Evolutionary conservation across 1,140 invertebrate species (phyloP).

Genomic region (Drosophila pectinifera): DNA sequence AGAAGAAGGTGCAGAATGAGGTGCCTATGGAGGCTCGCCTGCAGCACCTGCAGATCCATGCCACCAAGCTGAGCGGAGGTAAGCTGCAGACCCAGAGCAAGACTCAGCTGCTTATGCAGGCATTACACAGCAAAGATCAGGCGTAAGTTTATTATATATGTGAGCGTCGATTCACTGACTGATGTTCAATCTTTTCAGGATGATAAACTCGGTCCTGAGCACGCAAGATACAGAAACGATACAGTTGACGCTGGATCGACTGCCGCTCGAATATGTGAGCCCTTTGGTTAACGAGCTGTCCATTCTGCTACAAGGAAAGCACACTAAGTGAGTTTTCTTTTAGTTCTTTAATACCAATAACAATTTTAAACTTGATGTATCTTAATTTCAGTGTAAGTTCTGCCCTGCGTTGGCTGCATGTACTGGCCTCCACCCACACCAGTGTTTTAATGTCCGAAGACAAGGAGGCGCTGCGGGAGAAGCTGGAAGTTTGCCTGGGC

Average conservation of each 20-base stretch:
- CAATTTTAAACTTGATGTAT: background rate
- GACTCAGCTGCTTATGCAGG: conserved; percentile 91
- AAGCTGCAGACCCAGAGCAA: conserved; percentile 88
- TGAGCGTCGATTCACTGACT: background rate
- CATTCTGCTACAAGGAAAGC: conserved; percentile 87
- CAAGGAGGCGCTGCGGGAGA: conserved; percentile 70
- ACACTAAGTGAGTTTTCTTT: conserved; percentile 85
- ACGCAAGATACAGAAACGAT: conserved; percentile 87
- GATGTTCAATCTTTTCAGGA: conserved; percentile 50
- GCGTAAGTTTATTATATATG: conserved; percentile 75
- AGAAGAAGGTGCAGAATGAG: conserved; percentile 86
- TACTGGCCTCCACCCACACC: conserved; percentile 87
- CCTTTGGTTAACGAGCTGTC: conserved; percentile 88
- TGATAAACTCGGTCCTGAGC: conserved; percentile 87
- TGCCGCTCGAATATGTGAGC: conserved; percentile 88
- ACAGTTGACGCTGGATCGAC: conserved; percentile 87
- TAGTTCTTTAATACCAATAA: background rate
- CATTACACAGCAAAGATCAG: conserved; percentile 91
- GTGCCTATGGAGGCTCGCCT: conserved; percentile 91
- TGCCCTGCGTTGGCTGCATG: conserved; percentile 87
- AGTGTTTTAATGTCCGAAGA: conserved; percentile 86
- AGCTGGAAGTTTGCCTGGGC: conserved; percentile 87
- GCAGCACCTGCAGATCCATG: conserved; percentile 88
- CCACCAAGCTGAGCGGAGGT: conserved; percentile 83
- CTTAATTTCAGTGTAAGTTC: conserved; percentile 86